Base-by-base conservation (phyloP, 1,140 invertebrate genomes). In the Brachionus manjavacas region DNA sequence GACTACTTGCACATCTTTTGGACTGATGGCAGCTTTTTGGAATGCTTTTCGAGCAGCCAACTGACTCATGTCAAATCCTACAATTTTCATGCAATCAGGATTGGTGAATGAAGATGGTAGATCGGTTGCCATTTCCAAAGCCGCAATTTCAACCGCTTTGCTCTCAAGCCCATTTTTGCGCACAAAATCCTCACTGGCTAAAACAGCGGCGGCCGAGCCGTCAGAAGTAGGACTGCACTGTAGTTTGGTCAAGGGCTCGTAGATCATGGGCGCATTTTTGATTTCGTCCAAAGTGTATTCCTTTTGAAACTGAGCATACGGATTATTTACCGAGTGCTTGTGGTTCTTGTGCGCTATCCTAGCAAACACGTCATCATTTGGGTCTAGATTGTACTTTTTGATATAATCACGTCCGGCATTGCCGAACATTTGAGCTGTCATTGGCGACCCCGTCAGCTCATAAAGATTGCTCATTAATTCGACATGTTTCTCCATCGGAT, bases 331-430 rank as follows among this genome's bases (percentile, higher is more conserved):
- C 0, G 96, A 98, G 91, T 99, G 96, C 86, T 95, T 93, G 89
- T 99, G 96, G 90, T 99, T 99, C 88, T 99, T 99, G 85, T 94
- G 94, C 0, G 96, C 97, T 87, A 99, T 96, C 91, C 98, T 99
- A 1, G 96, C 97, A 89, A 99, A 94, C 88, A 98, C 96, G 76
- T 95, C 92, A 23, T 93, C 92, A 85, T 85, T 66, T 43, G 49
- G 25, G 41, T 49, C 20, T 78, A 85, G 85, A 90, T 90, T 96
- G 90, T 97, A 97, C 89, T 96, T 97, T 87, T 95, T 92, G 95
- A 99, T 98, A 87, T 99, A 96, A 87, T 99, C 97, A 70, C 93
- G 90, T 8, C 94, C 97, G 85, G 97, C 97, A 90, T 97, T 97
- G 11, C 95, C 96, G 91, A 99, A 99, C 89, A 98, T 91, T 89